Base-by-base conservation (phyloP, 2,113 vertebrate genomes). In the Pseudonaja textilis region DNA sequence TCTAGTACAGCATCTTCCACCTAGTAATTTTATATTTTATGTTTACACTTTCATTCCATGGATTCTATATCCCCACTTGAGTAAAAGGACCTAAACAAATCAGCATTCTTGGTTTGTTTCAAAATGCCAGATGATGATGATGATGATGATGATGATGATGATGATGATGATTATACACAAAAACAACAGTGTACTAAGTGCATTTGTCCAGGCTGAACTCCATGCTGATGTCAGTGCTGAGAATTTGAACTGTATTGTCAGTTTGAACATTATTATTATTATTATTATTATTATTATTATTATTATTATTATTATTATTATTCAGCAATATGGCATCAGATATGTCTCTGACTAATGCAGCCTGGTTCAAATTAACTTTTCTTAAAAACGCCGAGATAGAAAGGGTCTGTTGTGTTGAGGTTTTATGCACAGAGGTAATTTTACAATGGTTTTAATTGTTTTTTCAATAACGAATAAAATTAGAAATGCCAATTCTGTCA, bases 301-400 rank as follows among this genome's bases (percentile, higher is more conserved):
- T 47, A 47, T 47, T 47, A 8, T 47, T 47, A 45, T 45, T 45
- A 45, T 45, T 45, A 45, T 45, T 45, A 45, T 47, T 47, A 47
- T 47, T 47, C n/a, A 92, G 89, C 85, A 91, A 59, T 93, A 59
- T 90, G 95, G 88, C 9, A 94, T 52, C 81, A 95, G 86, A 61
- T 93, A 92, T 87, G 93, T 90, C 95, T 95, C 92, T 95, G 86
- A 94, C 92, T 95, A 95, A 96, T 50, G 47, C 45, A 95, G 34
- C 39, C 81, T 89, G 18, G 69, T 69, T 92, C 86, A 91, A 94
- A 93, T 95, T 69, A 93, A 93, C 92, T 96, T 94, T 45, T 54
- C 57, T 90, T 55, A 1, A 95, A 96, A 95, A 95, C 56, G 86
- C 85, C 94, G 86, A 96, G 89, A 95, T 90, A 95, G 95, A 93